Percentiles rank a stretch among this genome's conserved stretches.
Evolutionary conservation across 2,797 vertebrate species (phyloP).

Genomic region (Sylvia borin): DNA sequence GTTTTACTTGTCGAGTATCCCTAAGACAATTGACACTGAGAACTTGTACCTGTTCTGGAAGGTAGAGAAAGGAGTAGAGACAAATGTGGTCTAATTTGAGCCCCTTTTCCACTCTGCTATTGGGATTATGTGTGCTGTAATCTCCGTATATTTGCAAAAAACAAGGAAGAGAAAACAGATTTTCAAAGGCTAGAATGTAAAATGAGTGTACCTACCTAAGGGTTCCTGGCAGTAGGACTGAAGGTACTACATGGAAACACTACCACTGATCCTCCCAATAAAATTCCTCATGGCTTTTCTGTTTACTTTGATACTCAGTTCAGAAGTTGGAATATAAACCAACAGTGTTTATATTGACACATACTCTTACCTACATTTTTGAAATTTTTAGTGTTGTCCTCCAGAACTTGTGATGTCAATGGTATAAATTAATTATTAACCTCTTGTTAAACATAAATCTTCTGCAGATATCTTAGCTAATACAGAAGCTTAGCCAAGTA

Average conservation of each 20-base stretch:
- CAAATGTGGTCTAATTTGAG: neutral
- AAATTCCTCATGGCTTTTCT: neutral
- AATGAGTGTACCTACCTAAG: neutral
- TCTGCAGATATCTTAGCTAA: neutral
- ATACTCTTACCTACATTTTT: neutral
- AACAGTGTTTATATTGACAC: neutral
- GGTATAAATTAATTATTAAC: neutral
- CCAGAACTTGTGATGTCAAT: neutral
- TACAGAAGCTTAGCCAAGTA: neutral
- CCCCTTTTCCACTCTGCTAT: neutral
- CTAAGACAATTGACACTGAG: fast-evolving
- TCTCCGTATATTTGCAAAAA: neutral
- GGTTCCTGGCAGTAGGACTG: neutral
- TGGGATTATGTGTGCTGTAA: neutral
- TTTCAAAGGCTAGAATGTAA: neutral
- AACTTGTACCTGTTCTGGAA: neutral
- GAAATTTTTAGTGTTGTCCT: neutral
- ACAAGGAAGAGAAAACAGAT: neutral
- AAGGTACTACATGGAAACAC: neutral
- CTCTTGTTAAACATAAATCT: neutral
- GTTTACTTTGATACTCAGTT: neutral
- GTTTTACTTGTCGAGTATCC: neutral
- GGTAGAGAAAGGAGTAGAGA: neutral
- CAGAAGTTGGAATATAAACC: neutral
- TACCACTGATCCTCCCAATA: neutral